Base-by-base conservation (phyloP, 1,140 invertebrate species). In the Oreohelix idahoensis region DNA sequence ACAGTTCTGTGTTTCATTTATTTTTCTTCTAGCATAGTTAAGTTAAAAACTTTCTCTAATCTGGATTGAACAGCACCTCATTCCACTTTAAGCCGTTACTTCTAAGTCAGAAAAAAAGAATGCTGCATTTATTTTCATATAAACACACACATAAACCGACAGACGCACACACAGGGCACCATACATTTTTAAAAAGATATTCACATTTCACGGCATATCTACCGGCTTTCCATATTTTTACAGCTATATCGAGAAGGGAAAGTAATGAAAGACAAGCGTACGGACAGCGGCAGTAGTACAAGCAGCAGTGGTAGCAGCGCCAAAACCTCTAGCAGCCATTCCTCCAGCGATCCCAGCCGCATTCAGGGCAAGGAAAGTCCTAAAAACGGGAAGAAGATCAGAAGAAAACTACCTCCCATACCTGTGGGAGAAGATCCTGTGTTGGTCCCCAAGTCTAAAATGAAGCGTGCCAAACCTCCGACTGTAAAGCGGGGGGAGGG, bases 381-480 rank as follows among this genome's bases (percentile, higher is more conserved):
- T 35, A 84, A 84, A 35, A 63, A 83, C 36, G 75, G 83, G 11
- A 84, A 84, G 51, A 84, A 84, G 38, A 93, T 94, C 81, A 89
- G 94, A 38, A 88, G 94, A 58, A 95, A 94, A 86, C 89, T 95
- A 32, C 94, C 94, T 2, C 91, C 94, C 29, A 93, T 95, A 53
- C 95, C 95, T 1, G 88, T 93, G 0, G 94, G 94, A 77, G 94
- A 95, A 86, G 94, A 94, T 85, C 94, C 94, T 0, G 92, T 84
- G 5, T 53, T 85, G n/a, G 76, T 79, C 0, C 83, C 86, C n/a
- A 85, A 85, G 63, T 74, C 78, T 39, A 84, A 82, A 51, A 23
- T 53, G n/a, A 86, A 84, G 49, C 76, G 85, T 11, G 69, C 83
- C 20, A 84, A 85, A 42, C 32, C 79, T 0, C 45, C 77, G 45